Conservation (phyloP, 1,140 invertebrate species). For the Rhopalosiphum maidis region DNA sequence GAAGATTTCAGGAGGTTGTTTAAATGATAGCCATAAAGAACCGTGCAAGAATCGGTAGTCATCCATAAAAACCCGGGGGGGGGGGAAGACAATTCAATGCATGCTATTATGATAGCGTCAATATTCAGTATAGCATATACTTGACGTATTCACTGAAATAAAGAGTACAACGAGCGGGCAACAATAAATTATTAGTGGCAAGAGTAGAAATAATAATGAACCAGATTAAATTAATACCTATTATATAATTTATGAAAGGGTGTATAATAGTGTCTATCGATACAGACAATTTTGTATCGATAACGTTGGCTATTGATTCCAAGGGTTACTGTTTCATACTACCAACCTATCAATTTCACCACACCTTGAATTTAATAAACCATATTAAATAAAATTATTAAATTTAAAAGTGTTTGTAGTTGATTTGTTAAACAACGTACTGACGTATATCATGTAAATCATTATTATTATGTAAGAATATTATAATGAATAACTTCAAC, state of each 20-base stretch:
- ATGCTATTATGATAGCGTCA: no score
- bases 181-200: background rate
- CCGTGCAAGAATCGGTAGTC: no score
- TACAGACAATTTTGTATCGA: background rate
- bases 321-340: background rate
- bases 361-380: background rate
- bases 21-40: no score
- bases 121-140: no score
- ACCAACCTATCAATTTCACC: background rate
- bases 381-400: background rate
- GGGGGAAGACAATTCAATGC: no score
- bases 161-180: background rate
- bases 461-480: background rate
- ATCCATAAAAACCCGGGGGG: no score
- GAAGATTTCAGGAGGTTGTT: no score
- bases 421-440: background rate
- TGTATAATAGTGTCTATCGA: background rate
- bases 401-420: background rate
- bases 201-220: background rate
- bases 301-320: background rate
- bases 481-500: background rate
- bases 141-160: no score
- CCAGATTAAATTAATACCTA: background rate
- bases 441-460: background rate
- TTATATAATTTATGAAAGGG: background rate